Conservation (phyloP, 2,888 invertebrate species). For the Drosophila leonis region DNA sequence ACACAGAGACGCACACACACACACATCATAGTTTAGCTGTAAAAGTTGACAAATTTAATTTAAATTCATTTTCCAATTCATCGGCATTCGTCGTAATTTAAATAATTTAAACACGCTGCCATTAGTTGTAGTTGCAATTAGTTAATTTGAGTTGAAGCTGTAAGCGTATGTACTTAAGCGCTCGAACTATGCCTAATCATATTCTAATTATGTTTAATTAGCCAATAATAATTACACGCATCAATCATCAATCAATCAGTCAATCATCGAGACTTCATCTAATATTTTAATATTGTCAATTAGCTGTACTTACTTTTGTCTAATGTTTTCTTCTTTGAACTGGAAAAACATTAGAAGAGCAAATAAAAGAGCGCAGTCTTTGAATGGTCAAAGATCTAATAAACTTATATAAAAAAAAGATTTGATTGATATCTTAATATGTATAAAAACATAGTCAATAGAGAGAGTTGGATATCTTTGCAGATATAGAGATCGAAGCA, state of each 20-base stretch:
- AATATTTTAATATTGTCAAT: conserved; percentile 11
- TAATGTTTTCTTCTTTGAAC: neutral
- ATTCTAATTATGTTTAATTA: conserved; percentile 30
- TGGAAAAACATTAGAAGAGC: neutral
- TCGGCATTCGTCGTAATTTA: conserved; percentile 47
- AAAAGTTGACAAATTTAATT: conserved; percentile 49
- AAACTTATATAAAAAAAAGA: neutral
- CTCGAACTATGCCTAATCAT: conserved; percentile 51
- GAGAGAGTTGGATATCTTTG: neutral
- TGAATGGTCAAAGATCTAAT: neutral
- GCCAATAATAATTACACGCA: conserved; percentile 35
- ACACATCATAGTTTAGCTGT: conserved; percentile 14
- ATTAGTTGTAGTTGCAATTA: conserved; percentile 63
- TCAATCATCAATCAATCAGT: neutral
- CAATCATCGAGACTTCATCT: conserved; percentile 9
- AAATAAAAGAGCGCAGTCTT: conserved; percentile 7
- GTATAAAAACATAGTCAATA: neutral
- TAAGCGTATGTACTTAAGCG: conserved; percentile 70
- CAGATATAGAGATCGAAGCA: neutral
- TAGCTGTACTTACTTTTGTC: conserved; percentile 17
- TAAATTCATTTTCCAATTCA: conserved; percentile 60
- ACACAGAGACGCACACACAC: neutral
- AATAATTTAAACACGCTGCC: conserved; percentile 59
- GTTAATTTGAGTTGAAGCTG: conserved; percentile 39
- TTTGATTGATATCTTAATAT: neutral